Percentiles rank a stretch among this genome's conserved stretches.
Conservation (phyloP, 2,888 invertebrate species). For the Drosophila quasianomalipes region DNA sequence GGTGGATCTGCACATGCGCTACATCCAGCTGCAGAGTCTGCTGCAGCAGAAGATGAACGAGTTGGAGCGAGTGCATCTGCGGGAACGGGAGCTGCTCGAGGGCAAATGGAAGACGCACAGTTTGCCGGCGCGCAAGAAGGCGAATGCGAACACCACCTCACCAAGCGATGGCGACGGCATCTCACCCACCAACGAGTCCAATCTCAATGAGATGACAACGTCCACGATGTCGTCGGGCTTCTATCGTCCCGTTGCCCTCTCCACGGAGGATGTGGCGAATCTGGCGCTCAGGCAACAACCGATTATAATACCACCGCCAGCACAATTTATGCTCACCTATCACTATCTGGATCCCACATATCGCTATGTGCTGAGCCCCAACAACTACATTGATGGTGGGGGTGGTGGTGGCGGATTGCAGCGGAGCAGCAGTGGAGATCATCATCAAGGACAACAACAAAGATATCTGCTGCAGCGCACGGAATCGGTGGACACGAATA, state of each 20-base stretch:
- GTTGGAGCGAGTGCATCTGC: constrained; percentile 91
- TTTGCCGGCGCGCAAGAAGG: constrained; percentile 93
- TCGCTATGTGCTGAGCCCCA: constrained; percentile 90
- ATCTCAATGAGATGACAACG: constrained; percentile 43
- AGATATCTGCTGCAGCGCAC: constrained; percentile 89
- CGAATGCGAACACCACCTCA: constrained; percentile 87
- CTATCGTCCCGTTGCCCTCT: constrained; percentile 90
- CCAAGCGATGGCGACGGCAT: constrained; percentile 86
- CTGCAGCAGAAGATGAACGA: constrained; percentile 94
- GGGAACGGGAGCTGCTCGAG: constrained; percentile 93
- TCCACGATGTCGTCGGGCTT: constrained; percentile 85
- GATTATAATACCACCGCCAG: constrained; percentile 85
- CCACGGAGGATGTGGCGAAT: constrained; percentile 91
- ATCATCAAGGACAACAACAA: constrained; percentile 71
- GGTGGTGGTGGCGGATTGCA: constrained; percentile 87
- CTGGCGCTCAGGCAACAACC: constrained; percentile 57
- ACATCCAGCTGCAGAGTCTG: constrained; percentile 94
- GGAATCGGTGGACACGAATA: constrained; percentile 84
- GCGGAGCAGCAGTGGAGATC: constrained; percentile 87
- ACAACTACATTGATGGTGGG: constrained; percentile 90
- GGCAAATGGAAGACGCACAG: constrained; percentile 96
- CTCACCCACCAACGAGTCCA: constrained; percentile 86
- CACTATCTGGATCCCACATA: constrained; percentile 91
- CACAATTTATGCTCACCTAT: constrained; percentile 87
- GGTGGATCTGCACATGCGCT: constrained; percentile 95